These are phyloP conservation scores for Halisarca cf. caerulea DNA, from an alignment of 37 sponge, comb jelly and placozoan species.

Conservation along the genomic window DNA sequence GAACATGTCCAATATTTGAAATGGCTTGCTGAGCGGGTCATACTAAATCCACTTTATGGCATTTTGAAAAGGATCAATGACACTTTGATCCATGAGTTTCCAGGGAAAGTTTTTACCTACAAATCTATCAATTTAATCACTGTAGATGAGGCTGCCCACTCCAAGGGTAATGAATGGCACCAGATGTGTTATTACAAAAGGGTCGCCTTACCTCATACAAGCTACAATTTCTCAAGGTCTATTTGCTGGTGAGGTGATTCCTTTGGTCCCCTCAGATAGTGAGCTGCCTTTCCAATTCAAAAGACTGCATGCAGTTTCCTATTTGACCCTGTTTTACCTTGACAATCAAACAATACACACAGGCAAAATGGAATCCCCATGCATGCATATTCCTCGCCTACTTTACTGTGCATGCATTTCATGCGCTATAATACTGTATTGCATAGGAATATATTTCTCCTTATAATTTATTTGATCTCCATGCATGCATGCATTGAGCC, in stretches of 20 bases:
- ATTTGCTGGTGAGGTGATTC: conserved; percentile 30
- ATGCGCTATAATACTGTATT: too few species aligned
- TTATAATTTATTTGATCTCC: too few species aligned
- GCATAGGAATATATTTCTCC: too few species aligned
- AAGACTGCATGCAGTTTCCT: conserved; percentile 44
- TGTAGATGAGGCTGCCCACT: conserved; percentile 28
- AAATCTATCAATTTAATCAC: conserved; percentile 27
- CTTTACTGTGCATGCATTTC: too few species aligned
- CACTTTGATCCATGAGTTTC: conserved; percentile 1
- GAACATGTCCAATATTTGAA: neutral
- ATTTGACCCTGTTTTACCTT: conserved; percentile 16
- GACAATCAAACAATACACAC: conserved; percentile 39
- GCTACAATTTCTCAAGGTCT: conserved; percentile 11
- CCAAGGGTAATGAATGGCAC: conserved; percentile 35
- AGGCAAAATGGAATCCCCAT: too few species aligned
- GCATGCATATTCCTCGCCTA: too few species aligned
- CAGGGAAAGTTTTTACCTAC: neutral
- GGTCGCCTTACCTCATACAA: conserved; percentile 22
- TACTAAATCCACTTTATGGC: conserved; percentile 21
- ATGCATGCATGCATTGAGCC: too few species aligned
- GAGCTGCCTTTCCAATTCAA: conserved; percentile 24
- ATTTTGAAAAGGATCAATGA: conserved; percentile 23
- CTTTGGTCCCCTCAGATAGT: conserved; percentile 38
- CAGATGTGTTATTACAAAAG: neutral
- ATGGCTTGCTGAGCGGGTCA: conserved; percentile 32